Evolutionary conservation across 1,140 invertebrate genomes (phyloP), one percentile per base, ranked within the genome.

Genomic region (Eufriesea mexicana): DNA sequence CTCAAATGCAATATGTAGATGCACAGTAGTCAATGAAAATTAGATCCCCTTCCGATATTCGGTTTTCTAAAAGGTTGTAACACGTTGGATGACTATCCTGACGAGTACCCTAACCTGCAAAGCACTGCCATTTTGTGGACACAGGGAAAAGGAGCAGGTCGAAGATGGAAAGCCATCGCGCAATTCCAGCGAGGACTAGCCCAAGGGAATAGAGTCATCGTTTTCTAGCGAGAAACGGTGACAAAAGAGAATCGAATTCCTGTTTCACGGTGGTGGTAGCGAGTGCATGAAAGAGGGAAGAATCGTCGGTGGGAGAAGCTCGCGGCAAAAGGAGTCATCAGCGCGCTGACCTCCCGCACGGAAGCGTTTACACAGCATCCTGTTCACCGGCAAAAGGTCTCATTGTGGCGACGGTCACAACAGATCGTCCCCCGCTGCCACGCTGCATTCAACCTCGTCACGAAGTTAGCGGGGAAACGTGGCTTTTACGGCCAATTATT

Each of bases 391-490:
- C 87, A 84, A 86, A 89, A 81, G 90, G 76, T 83, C 83, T 90
- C 83, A 91, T 91, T 91, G 90, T 91, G 86, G 86, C 77, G 62
- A 81, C 85, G 86, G 84, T 91, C 87, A 91, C 90, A 91, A 91
- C 90, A 91, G 90, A 86, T 81, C 87, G 87, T 90, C 75, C 80
- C 90, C 90, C 88, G 89, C 85, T 86, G 90, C 86, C 84, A 86
- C 76, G 61, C 35, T 25, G 81, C 82, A 89, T 89, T 89, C 87
- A 88, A 42, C 55, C 45, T 68, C 79, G 73, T 85, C 85, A 85
- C 87, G 86, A 87, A 82, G 84, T 81, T 84, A 66, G 62, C 76
- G 71, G 81, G 78, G 73, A 79, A 89, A 88, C 86, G 84, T 84
- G 76, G 84, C 88, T 90, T 90, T 90, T 90, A 90, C 89, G 73